Evolutionary conservation across 30 jellyfish, hydroid and myxozoan species (phyloP).

Genomic region (Chironex yamaguchii): DNA sequence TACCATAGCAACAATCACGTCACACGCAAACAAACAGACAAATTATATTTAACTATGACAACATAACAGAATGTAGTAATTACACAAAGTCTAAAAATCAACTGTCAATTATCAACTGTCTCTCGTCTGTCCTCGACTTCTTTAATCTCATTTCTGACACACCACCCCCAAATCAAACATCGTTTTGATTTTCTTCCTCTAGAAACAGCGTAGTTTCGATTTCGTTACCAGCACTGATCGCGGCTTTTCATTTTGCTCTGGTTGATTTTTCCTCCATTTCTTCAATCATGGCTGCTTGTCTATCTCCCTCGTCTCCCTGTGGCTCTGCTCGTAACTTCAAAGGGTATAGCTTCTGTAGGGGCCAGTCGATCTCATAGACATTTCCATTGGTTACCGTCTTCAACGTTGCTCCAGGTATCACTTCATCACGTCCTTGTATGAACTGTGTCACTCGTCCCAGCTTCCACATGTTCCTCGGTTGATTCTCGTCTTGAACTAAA

Average conservation of each 20-base stretch:
- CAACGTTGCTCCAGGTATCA: constrained; percentile 4
- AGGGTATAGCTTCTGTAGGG: constrained; percentile 13
- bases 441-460: not conserved
- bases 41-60: no score
- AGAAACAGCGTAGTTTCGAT: constrained; percentile 7
- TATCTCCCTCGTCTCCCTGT: no score
- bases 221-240: not conserved
- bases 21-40: no score
- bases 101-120: no score
- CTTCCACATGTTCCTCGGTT: constrained; percentile 5
- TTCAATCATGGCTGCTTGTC: no score
- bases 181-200: not conserved
- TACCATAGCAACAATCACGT: no score
- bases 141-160: no score
- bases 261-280: not conserved
- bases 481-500: not conserved
- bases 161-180: constrained; percentile 22
- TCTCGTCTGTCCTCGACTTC: no score
- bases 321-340: constrained; percentile 7
- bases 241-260: not conserved
- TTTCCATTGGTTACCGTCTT: constrained; percentile 27
- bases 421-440: not conserved
- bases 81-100: no score
- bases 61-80: no score
- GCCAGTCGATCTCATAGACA: not conserved